These are phyloP conservation scores for Lymantria dispar DNA, from an alignment of 2,888 invertebrate species.

Conservation along the genomic window DNA sequence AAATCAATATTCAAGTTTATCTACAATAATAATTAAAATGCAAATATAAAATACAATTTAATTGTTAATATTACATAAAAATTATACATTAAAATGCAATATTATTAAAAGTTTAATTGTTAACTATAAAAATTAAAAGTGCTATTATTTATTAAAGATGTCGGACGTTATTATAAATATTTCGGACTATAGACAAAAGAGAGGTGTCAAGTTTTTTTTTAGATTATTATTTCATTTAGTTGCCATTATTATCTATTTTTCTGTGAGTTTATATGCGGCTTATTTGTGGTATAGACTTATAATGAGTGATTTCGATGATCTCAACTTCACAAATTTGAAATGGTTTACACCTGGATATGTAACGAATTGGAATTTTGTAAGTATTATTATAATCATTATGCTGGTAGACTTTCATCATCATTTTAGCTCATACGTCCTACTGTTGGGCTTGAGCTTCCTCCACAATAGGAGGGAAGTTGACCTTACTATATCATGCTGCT, in stretches of 20 bases:
- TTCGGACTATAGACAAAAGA: not conserved
- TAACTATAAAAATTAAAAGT: not conserved
- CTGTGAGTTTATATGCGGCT: slow-evolving; percentile 1
- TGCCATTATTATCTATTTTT: slow-evolving; percentile 5
- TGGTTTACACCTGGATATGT: slow-evolving; percentile 40
- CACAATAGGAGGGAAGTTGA: no score
- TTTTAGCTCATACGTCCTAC: no score
- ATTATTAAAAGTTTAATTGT: not conserved
- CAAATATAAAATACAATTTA: not conserved
- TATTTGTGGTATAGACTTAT: slow-evolving; percentile 17
- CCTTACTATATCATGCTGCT: no score
- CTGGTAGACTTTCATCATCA: no score
- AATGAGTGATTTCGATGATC: slow-evolving; percentile 18
- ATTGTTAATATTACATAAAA: not conserved
- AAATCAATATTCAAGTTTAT: not conserved
- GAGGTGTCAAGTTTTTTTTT: slow-evolving; percentile 4
- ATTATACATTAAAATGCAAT: not conserved
- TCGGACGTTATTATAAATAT: slow-evolving; percentile 26
- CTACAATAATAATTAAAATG: not conserved
- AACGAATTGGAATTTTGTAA: slow-evolving; percentile 59
- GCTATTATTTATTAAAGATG: slow-evolving; percentile 26
- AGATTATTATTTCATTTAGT: slow-evolving; percentile 16
- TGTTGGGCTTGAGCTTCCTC: no score
- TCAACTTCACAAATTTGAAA: slow-evolving; percentile 30
- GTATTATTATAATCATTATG: slow-evolving; percentile 21